A percentile compares a stretch with the other conserved stretches of the same genome.
Conservation (phyloP, 2,797 vertebrate species). For the Alosa sapidissima region DNA sequence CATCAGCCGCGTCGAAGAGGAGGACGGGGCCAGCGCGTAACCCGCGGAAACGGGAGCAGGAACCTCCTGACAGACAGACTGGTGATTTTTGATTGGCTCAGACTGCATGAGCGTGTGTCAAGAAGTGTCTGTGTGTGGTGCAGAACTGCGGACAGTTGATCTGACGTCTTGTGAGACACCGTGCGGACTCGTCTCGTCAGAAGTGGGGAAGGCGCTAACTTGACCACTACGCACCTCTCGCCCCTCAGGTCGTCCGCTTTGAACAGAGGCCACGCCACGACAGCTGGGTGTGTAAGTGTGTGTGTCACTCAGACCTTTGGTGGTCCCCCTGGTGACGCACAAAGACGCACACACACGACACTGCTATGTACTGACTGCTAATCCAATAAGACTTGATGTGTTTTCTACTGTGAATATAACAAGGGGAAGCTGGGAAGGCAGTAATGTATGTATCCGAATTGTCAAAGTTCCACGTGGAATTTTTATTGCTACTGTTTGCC, state of each 20-base stretch:
- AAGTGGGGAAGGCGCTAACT: constrained; percentile 25
- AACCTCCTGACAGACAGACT: neutral
- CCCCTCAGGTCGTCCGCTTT: constrained; percentile 36
- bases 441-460: constrained; percentile 22
- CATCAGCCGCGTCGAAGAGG: constrained; percentile 80
- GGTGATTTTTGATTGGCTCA: neutral
- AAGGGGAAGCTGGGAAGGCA: constrained; percentile 42
- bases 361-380: constrained; percentile 36
- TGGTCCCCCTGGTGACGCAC: neutral
- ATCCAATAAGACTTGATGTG: constrained; percentile 50
- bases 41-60: neutral
- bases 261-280: neutral
- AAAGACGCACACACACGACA: constrained; percentile 46
- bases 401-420: constrained; percentile 69
- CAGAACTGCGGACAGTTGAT: neutral
- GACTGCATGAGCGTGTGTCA: neutral
- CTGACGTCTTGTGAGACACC: neutral
- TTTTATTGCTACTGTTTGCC: neutral
- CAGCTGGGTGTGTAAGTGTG: constrained; percentile 46
- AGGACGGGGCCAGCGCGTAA: constrained; percentile 87
- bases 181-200: neutral
- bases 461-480: neutral
- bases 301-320: constrained; percentile 19
- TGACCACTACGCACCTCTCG: constrained; percentile 44
- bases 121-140: neutral